Percentiles rank a stretch among this genome's conserved stretches.
Conservation (phyloP, 2,113 vertebrate genomes). For the Anthoscopus minutus region DNA sequence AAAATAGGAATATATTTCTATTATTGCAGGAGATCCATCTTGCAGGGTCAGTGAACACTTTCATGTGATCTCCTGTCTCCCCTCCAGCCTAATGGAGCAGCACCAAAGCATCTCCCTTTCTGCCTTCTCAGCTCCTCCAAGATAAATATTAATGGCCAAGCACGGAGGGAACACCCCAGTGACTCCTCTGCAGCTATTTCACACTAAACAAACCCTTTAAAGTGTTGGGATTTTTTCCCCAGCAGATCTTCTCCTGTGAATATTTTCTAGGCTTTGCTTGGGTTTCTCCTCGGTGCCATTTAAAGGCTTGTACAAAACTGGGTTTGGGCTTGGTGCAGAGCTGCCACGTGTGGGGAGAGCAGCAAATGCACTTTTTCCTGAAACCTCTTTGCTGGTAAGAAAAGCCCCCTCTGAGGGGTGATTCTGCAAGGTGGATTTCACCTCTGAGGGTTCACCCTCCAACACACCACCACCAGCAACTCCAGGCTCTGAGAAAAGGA, state of each 20-base stretch:
- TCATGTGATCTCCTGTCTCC: neutral
- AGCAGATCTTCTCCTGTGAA: neutral
- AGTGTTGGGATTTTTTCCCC: neutral
- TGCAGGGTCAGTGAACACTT: neutral
- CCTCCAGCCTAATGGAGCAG: neutral
- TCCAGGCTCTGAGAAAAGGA: neutral
- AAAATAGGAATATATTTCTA: neutral
- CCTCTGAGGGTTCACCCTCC: rapidly evolving
- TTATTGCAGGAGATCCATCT: neutral
- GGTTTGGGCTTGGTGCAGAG: neutral
- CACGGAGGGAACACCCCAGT: neutral
- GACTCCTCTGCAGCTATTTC: neutral
- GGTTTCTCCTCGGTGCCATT: neutral
- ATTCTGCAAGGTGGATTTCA: neutral
- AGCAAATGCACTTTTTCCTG: neutral
- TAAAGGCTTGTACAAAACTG: neutral
- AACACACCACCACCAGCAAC: neutral
- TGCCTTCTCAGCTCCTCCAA: slow-evolving; percentile 17
- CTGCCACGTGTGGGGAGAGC: neutral
- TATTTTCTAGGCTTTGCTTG: neutral
- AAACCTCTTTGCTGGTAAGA: neutral
- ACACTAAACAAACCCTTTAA: neutral
- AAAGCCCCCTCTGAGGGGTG: neutral
- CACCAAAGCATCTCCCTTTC: neutral
- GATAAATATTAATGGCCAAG: neutral